Evolutionary conservation across 2,113 vertebrate species (phyloP).

Genomic region (Xyrauchen texanus): DNA sequence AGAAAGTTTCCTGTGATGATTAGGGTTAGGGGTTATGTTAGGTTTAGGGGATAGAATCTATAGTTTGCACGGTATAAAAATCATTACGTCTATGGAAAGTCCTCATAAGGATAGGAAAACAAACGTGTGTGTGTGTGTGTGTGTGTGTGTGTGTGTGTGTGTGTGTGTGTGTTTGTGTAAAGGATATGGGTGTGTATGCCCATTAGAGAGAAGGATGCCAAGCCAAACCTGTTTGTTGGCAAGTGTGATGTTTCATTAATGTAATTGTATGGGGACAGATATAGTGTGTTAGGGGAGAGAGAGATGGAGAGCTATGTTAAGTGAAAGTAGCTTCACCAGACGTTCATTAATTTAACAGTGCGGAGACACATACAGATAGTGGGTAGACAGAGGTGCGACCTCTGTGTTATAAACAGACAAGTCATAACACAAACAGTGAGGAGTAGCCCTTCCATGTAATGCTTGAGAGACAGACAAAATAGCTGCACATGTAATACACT

Average conservation of each 20-base stretch:
- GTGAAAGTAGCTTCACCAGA: constrained; percentile 23
- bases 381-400: constrained; percentile 19
- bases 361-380: constrained; percentile 29
- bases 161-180: background rate
- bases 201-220: constrained; percentile 11
- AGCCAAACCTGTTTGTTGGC: constrained; percentile 45
- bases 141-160: constrained; percentile 8
- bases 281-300: background rate
- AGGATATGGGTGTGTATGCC: constrained; percentile 3
- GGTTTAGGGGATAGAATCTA: too few relatives aligned
- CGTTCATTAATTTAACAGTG: constrained; percentile 36
- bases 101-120: too few relatives aligned
- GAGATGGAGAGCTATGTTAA: constrained; percentile 16
- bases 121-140: too few relatives aligned
- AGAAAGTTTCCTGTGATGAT: too few relatives aligned
- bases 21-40: too few relatives aligned
- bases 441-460: constrained; percentile 10
- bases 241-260: constrained; percentile 47
- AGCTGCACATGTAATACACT: background rate
- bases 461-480: constrained; percentile 22
- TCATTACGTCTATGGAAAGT: too few relatives aligned
- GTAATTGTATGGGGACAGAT: constrained; percentile 32
- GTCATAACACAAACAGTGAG: constrained; percentile 40
- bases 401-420: constrained; percentile 29
- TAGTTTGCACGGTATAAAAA: too few relatives aligned